Percentiles rank a stretch among this genome's conserved stretches.
Conservation (phyloP, 2,888 invertebrate genomes). For the Frankliniella intonsa region DNA sequence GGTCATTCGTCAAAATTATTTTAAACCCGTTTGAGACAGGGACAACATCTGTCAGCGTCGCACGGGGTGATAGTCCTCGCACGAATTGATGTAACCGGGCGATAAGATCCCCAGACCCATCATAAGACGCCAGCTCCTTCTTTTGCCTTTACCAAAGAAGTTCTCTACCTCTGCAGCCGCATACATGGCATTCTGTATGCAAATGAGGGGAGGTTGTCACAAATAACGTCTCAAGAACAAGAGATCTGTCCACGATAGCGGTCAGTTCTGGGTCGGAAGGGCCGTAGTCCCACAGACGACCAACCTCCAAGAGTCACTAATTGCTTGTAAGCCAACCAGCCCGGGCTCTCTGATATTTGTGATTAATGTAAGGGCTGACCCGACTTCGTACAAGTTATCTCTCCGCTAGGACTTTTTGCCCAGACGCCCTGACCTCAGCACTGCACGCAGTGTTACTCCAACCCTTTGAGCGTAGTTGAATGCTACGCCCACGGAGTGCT, state of each 20-base stretch:
- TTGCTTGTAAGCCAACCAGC: slow-evolving; percentile 1
- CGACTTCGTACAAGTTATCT: not conserved
- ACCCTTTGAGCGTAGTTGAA: not conserved
- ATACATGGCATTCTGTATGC: slow-evolving; percentile 6
- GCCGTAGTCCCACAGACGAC: not conserved
- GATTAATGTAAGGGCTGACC: not conserved
- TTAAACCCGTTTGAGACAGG: too few relatives aligned
- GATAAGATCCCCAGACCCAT: too few relatives aligned
- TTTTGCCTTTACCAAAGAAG: not conserved
- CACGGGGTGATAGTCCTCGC: too few relatives aligned
- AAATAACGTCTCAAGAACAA: slow-evolving; percentile 10
- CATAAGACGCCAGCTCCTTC: not conserved
- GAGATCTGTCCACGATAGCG: not conserved
- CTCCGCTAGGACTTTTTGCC: not conserved
- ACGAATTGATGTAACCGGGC: too few relatives aligned
- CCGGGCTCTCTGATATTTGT: not conserved
- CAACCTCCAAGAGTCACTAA: not conserved
- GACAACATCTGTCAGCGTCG: too few relatives aligned
- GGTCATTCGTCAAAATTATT: too few relatives aligned
- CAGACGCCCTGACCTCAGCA: too few relatives aligned
- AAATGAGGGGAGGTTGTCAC: slow-evolving; percentile 5
- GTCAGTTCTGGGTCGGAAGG: not conserved
- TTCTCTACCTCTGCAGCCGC: not conserved
- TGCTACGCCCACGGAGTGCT: not conserved
- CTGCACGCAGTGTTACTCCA: too few relatives aligned